Base-by-base conservation (phyloP, 2,113 vertebrate genomes). In the Charadrius vociferus region DNA sequence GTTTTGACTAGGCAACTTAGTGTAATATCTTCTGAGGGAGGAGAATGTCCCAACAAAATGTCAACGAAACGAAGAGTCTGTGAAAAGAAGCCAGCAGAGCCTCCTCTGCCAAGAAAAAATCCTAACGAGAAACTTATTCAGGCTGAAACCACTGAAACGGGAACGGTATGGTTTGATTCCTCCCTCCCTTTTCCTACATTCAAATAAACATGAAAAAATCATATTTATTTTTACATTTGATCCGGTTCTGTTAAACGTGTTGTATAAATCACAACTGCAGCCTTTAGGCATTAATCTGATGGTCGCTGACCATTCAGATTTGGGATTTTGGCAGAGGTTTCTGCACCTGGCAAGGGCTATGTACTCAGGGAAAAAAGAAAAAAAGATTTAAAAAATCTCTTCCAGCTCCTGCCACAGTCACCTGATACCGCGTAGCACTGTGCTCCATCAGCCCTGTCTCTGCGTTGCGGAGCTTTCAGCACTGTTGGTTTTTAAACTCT, bases 1-100 rank as follows among this genome's bases (percentile, higher is more conserved):
- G 66, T 95, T 97, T 93, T 90, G 79, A 81, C 32, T 96, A 99
- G 99, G 97, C 98, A 99, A 97, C 98, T 99, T 78, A 99, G 99
- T 88, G 93, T 99, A 49, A 96, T 99, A 81, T 99, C 99, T 59
- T 98, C 97, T 1, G 99, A 99, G 7, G 97, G 98, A 34, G 99
- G 98, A 34, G 99, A 99, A 63, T 98, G 98, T 87, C 88, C 98
- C 20, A 98, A 97, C 86, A 90, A 90, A 67, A 98, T 98, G 95
- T 98, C 98, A 23, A 79, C 98, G 8, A 98, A 97, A 81, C 98
- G 97, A 83, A 97, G 96, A 10, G 81, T 95, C 47, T 98, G 97
- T 73, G 99, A 99, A 75, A 99, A 97, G 95, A 99, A 97, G 47
- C 88, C 88, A 72, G 62, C 67, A 7, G 98, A 99, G 52, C 19